A percentile compares a stretch with the other conserved stretches of the same genome.
Evolutionary conservation across 2,113 vertebrate species (phyloP).

Genomic region (Turnix velox): DNA sequence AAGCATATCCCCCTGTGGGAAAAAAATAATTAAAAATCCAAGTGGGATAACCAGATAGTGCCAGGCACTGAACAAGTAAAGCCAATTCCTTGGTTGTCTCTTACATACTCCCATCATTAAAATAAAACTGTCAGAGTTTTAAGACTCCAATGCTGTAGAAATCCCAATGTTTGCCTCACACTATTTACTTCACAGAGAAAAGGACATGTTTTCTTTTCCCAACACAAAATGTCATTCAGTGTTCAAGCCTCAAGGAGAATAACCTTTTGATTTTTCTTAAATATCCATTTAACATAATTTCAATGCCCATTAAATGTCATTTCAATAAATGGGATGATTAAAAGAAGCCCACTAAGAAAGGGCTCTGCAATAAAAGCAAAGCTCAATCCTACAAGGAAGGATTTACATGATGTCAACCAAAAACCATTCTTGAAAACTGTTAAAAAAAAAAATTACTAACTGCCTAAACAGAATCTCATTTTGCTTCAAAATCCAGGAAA

Average conservation of each 20-base stretch:
- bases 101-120: background rate
- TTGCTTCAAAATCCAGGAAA: background rate
- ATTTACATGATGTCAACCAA: background rate
- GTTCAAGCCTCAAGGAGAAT: background rate
- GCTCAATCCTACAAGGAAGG: background rate
- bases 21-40: too few species aligned
- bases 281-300: background rate
- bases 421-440: background rate
- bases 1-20: background rate
- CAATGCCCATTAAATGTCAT: background rate
- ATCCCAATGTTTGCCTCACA: background rate
- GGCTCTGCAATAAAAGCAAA: background rate
- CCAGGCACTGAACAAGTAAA: background rate
- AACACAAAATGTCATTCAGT: background rate
- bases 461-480: background rate
- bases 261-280: background rate
- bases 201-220: background rate
- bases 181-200: background rate
- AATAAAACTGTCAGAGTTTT: accelerated
- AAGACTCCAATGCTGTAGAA: background rate
- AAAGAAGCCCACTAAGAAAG: background rate
- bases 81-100: background rate
- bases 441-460: background rate
- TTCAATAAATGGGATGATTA: background rate
- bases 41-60: background rate